Conservation (phyloP, 2,113 vertebrate genomes). For the Platysternon megacephalum region DNA sequence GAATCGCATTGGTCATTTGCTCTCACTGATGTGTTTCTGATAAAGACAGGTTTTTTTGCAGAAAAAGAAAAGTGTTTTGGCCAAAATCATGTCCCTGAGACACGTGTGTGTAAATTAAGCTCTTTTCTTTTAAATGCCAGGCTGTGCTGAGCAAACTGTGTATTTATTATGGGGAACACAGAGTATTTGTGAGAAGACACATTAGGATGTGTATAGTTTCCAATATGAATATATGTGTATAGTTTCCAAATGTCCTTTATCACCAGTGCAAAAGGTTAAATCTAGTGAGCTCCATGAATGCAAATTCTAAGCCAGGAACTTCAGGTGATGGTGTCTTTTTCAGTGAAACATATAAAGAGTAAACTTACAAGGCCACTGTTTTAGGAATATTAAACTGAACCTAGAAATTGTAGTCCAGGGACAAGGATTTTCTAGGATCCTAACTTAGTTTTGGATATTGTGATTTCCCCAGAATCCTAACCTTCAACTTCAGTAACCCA, state of each 20-base stretch:
- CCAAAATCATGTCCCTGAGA: background rate
- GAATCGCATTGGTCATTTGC: background rate
- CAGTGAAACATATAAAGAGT: slow-evolving; percentile 17
- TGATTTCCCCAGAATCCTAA: slow-evolving; percentile 3
- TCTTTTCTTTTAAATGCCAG: background rate
- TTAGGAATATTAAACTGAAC: background rate
- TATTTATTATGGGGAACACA: background rate
- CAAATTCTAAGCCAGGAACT: background rate
- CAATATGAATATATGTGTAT: slow-evolving; percentile 9
- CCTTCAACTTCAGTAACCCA: background rate
- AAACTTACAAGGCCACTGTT: background rate
- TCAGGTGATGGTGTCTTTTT: background rate
- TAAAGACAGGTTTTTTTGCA: background rate
- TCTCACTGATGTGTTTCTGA: background rate
- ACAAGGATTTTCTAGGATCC: background rate
- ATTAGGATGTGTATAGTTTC: background rate
- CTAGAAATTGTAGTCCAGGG: background rate
- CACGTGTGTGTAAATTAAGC: background rate
- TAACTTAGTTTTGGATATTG: background rate
- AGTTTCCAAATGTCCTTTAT: slow-evolving; percentile 28
- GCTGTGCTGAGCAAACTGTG: background rate
- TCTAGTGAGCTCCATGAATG: slow-evolving; percentile 17
- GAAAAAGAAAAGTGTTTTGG: background rate
- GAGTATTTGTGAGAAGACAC: background rate
- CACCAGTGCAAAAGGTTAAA: slow-evolving; percentile 5